phyloP scores from a whole-genome alignment of 2,888 invertebrate species.

The Paralinhomoeus sp. region DNA sequence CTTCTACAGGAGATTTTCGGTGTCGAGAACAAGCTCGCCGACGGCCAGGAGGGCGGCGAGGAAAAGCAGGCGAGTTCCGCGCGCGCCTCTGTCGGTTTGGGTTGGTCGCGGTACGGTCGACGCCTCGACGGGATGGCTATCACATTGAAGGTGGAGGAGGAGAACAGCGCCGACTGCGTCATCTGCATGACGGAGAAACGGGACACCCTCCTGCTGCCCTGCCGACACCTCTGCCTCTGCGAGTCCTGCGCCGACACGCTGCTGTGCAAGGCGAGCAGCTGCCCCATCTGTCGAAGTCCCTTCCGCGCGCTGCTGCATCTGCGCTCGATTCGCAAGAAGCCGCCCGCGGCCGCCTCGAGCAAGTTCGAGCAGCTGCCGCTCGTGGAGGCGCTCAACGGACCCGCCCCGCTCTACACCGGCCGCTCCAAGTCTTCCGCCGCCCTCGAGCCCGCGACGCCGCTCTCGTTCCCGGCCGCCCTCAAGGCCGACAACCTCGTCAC shows the following conservation, averaged over 20 bases:
- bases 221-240: slow-evolving; percentile 83
- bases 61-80: not conserved
- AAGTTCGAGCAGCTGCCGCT: slow-evolving; percentile 67
- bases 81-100: not conserved
- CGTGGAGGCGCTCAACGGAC: slow-evolving; percentile 84
- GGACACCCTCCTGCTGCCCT: slow-evolving; percentile 87
- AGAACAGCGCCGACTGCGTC: slow-evolving; percentile 90
- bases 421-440: too few relatives aligned
- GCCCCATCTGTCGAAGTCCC: slow-evolving; percentile 94
- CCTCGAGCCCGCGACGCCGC: too few relatives aligned
- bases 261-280: slow-evolving; percentile 86
- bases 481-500: too few relatives aligned
- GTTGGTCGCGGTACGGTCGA: too few relatives aligned
- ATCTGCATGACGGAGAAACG: slow-evolving; percentile 96
- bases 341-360: slow-evolving; percentile 5
- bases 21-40: slow-evolving; percentile 64
- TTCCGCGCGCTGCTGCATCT: slow-evolving; percentile 88
- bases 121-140: too few relatives aligned
- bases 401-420: not conserved
- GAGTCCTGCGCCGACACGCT: slow-evolving; percentile 90
- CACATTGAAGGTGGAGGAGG: slow-evolving; percentile 60
- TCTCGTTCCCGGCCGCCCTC: too few relatives aligned
- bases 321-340: slow-evolving; percentile 56
- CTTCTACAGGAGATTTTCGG: slow-evolving; percentile 95
- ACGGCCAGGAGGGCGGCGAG: slow-evolving; percentile 5